Evolutionary conservation across 2,888 invertebrate genomes (phyloP), one percentile per base, ranked within the genome.

Genomic region (Elegia similella): DNA sequence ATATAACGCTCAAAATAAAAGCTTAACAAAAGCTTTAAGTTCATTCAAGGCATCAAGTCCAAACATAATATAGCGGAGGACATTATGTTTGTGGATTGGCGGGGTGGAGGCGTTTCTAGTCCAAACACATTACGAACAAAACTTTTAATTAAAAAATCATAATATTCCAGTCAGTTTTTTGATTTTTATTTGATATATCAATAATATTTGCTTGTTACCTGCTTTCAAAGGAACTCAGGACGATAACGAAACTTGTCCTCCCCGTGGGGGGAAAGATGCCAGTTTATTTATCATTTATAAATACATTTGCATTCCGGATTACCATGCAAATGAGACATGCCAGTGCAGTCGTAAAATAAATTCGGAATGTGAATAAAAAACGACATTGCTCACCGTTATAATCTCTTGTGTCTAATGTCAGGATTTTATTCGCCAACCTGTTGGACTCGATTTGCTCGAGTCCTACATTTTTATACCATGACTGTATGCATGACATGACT

Each of bases 221-320:
- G 23, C 23, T 23, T n/a, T 23, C 23, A 23, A 23, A 23, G 23
- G 23, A 23, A 23, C n/a, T 8, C 38, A 38, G 1, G 3, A n/a
- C 38, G n/a, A 34, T 10, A 34, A 38, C 12, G 38, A 23, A 23
- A 23, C 23, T 23, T 23, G 23, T 23, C 23, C 38, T 10, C 12
- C 3, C 38, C 38, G 38, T 38, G n/a, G n/a, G 38, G 38, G 3
- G 12, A n/a, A 34, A 38, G 12, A 38, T 38, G 38, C n/a, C 12
- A 38, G n/a, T 38, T 38, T 38, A 38, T 38, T n/a, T 38, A 7
- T 38, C n/a, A 5, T 38, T 38, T 38, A n/a, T 38, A 38, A 38
- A 38, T 23, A 23, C 8, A 44, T 47, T 78, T 71, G 75, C 73
- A 81, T 69, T 75, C 67, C 52, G 58, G 62, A 68, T 61, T 58